Conservation (phyloP, 2,113 vertebrate genomes). For the Macquaria australasica region DNA sequence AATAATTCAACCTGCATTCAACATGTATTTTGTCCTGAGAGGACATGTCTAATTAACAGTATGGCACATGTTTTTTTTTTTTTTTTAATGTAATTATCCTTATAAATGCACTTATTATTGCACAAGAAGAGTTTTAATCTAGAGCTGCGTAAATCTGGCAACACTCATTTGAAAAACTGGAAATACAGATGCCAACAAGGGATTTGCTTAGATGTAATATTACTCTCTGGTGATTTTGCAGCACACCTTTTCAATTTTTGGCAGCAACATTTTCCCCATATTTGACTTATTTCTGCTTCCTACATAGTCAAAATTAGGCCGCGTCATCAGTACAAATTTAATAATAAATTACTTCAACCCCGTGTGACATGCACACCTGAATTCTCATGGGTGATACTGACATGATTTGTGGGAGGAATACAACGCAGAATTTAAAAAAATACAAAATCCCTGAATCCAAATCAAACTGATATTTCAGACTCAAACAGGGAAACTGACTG, state of each 20-base stretch:
- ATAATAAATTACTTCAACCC: not conserved
- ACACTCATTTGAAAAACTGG: not conserved
- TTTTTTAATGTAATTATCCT: too few relatives aligned
- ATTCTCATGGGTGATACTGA: not conserved
- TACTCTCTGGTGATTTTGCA: not conserved
- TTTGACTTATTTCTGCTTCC: not conserved
- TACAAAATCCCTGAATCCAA: not conserved
- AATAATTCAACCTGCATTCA: not conserved
- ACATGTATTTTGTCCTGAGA: not conserved
- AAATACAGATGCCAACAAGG: slow-evolving; percentile 7
- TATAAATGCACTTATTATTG: not conserved
- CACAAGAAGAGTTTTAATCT: not conserved
- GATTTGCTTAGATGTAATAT: slow-evolving; percentile 3
- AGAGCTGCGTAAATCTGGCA: not conserved
- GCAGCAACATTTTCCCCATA: not conserved
- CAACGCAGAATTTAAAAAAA: slow-evolving; percentile 6
- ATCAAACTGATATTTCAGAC: slow-evolving; percentile 25
- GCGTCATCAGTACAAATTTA: not conserved
- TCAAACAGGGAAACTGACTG: slow-evolving; percentile 1
- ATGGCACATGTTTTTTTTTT: too few relatives aligned
- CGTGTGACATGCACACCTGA: not conserved
- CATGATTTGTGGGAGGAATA: not conserved
- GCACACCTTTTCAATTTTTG: not conserved
- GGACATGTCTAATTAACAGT: not conserved
- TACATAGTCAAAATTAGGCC: not conserved